Evolutionary conservation across 2,113 vertebrate genomes (phyloP).

Genomic region (Corydoras maculifer): DNA sequence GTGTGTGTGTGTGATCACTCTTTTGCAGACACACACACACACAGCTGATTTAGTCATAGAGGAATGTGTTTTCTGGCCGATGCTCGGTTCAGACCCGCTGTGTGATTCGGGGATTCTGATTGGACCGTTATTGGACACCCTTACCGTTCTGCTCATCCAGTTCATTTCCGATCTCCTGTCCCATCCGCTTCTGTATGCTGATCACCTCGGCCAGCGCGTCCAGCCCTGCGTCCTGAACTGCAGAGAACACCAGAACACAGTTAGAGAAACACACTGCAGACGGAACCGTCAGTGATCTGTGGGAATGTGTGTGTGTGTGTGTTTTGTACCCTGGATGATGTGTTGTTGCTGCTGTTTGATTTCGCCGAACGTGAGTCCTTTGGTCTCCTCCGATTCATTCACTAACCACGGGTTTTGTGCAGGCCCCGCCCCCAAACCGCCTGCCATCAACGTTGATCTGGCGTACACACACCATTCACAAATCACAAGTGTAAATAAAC

Average conservation of each 20-base stretch:
- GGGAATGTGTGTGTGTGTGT: neutral
- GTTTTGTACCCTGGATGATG: slow-evolving; percentile 81
- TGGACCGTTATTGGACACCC: slow-evolving; percentile 19
- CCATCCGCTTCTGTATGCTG: slow-evolving; percentile 91
- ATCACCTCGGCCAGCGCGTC: slow-evolving; percentile 87
- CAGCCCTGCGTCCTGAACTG: slow-evolving; percentile 92
- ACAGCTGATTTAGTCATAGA: too few species aligned
- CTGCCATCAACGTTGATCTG: slow-evolving; percentile 79
- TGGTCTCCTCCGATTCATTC: slow-evolving; percentile 86
- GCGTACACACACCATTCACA: too few species aligned
- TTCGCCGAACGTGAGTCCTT: slow-evolving; percentile 76
- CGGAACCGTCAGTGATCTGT: neutral
- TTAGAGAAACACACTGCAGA: too few species aligned
- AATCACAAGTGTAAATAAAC: neutral
- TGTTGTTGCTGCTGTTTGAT: slow-evolving; percentile 85
- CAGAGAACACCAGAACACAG: slow-evolving; percentile 17
- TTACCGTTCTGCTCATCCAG: slow-evolving; percentile 95
- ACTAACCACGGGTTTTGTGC: slow-evolving; percentile 81
- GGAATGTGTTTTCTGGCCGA: too few species aligned
- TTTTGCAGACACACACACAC: too few species aligned
- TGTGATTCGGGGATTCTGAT: too few species aligned
- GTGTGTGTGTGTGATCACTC: too few species aligned
- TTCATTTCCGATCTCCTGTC: slow-evolving; percentile 92
- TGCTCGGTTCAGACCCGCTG: too few species aligned
- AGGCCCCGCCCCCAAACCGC: slow-evolving; percentile 54